A percentile compares a stretch with the other conserved stretches of the same genome.
Evolutionary conservation across 1,140 invertebrate genomes (phyloP).

Genomic region (Drosophila nasuta): DNA sequence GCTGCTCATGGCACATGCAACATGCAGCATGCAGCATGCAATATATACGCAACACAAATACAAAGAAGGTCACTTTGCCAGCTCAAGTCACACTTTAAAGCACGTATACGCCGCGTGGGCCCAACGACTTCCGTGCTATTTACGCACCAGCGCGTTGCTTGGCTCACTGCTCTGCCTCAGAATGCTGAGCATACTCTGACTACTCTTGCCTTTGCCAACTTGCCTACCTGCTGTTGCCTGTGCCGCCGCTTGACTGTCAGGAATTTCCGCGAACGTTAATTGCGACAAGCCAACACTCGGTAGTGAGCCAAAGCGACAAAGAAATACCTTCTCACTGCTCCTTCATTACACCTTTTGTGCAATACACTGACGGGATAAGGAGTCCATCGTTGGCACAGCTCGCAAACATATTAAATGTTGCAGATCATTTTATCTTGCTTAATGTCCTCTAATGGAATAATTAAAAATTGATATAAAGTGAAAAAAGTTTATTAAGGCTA

Average conservation of each 20-base stretch:
- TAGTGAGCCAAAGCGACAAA: constrained; percentile 52
- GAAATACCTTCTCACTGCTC: constrained; percentile 62
- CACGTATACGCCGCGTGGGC: constrained; percentile 67
- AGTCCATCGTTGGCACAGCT: not conserved
- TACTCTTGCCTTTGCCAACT: not conserved
- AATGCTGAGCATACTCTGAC: constrained; percentile 7
- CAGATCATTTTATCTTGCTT: too few relatives aligned
- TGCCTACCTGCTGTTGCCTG: constrained; percentile 9
- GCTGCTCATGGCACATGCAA: not conserved
- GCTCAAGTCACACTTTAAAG: constrained; percentile 54
- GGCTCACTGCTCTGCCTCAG: constrained; percentile 25
- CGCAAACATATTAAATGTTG: too few relatives aligned
- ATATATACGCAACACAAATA: constrained; percentile 20
- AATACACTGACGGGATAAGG: not conserved
- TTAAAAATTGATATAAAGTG: too few relatives aligned
- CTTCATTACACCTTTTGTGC: constrained; percentile 53
- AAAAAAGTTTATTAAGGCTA: too few relatives aligned
- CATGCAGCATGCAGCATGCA: constrained; percentile 2
- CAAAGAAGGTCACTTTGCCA: constrained; percentile 53
- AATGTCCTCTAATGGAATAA: too few relatives aligned
- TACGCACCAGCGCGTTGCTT: constrained; percentile 67
- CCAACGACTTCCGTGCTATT: constrained; percentile 78
- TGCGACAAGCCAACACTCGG: constrained; percentile 73
- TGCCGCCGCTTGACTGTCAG: constrained; percentile 53
- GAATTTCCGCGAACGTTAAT: constrained; percentile 82